A percentile compares a stretch with the other conserved stretches of the same genome.
Evolutionary conservation across 1,140 invertebrate genomes (phyloP).

Genomic region (Hylaeus volcanicus): DNA sequence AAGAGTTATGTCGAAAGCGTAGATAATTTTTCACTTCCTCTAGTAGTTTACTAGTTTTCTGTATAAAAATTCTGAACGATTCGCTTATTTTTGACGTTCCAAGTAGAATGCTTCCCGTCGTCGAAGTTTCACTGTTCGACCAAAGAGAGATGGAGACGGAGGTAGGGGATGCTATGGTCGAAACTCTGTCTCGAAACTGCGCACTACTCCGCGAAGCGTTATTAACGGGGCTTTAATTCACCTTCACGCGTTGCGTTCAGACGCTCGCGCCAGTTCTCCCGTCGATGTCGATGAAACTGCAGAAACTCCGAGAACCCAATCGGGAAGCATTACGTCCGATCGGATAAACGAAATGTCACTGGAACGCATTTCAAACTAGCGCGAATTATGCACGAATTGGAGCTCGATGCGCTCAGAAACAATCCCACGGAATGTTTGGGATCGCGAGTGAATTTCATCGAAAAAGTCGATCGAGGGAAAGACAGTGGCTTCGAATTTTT

Average conservation of each 20-base stretch:
- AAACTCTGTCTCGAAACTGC: background rate
- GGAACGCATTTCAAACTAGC: background rate
- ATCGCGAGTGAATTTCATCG: background rate
- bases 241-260: background rate
- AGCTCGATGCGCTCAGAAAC: constrained; percentile 14
- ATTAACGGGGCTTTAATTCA: constrained; percentile 19
- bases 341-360: background rate
- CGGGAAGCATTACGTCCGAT: constrained; percentile 4
- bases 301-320: background rate
- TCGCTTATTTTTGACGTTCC: too few species aligned
- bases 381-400: constrained; percentile 19
- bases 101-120: too few species aligned
- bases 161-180: background rate
- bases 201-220: background rate
- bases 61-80: too few species aligned
- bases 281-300: background rate
- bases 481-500: constrained; percentile 8
- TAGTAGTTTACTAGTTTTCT: too few species aligned
- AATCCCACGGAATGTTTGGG: constrained; percentile 5
- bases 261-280: background rate
- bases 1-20: too few species aligned
- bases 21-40: too few species aligned
- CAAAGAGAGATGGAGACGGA: too few species aligned
- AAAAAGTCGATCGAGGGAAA: background rate
- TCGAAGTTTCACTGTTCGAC: too few species aligned